Base-by-base conservation (phyloP, 1,140 invertebrate genomes). In the Chymomyza costata region DNA sequence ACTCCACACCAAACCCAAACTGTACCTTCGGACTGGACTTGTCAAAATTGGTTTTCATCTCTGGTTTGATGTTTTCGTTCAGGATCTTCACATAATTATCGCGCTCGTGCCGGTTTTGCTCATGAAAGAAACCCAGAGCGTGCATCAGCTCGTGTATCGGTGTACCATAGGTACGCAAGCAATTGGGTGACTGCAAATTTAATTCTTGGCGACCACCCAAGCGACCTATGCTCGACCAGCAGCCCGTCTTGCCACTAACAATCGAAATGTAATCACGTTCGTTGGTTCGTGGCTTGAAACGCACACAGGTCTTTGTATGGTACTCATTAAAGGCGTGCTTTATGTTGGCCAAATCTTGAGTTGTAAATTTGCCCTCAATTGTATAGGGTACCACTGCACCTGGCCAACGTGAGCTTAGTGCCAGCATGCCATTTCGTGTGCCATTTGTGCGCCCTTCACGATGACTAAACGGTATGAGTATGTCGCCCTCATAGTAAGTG, bases 121-220 rank as follows among this genome's bases (percentile, higher is more conserved):
- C 94, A 80, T 97, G 95, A 67, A 93, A 89, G 81, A 96, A 96
- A 1, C 95, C 95, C 13, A 93, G 63, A 0, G 92, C 91, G 65
- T 97, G 95, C 88, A 95, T 92, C 44, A 96, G 83, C 76, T 97
- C 95, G 65, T 97, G 95, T 21, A 93, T 86, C 6, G 92, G 87
- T 0, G 93, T 94, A 6, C 93, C 92, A 39, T 92, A 90, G 56
- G 91, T 91, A 0, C 93, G 86, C 0, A 84, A 46, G 67, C 94
- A 96, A 1, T 91, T 92, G 1, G 92, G 91, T 0, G 86, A 87
- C 7, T 86, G 78, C 6, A 86, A 41, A 49, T 86, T 86, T 5
- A 86, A 65, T 11, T 68, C 66, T 49, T 86, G 71, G 8, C 83
- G 80, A 15, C 88, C 86, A 61, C 92, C 92, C 3, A 91, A 85